Conservation (phyloP, 1,140 invertebrate genomes). For the Fopius arisanus region DNA sequence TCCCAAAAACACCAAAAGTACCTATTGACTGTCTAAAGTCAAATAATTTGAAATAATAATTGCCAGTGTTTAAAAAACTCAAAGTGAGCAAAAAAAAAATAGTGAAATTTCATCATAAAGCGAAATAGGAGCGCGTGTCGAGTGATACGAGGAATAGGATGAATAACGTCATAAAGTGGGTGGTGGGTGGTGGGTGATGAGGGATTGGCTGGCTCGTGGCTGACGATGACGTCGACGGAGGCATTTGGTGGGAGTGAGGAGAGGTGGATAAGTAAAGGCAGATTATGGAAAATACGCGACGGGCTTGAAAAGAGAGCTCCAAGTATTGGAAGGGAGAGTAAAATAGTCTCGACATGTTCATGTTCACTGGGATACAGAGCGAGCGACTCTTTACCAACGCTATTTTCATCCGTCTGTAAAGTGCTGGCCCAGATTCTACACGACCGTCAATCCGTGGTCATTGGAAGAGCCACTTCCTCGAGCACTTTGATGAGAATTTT, state of each 20-base stretch:
- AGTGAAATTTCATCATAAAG: too few species aligned
- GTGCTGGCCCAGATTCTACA: slow-evolving; percentile 56
- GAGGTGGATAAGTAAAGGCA: not conserved
- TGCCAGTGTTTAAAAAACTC: too few species aligned
- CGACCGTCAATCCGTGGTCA: slow-evolving; percentile 39
- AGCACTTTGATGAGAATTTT: not conserved
- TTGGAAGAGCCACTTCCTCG: slow-evolving; percentile 23
- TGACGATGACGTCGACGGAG: not conserved
- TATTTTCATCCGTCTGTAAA: slow-evolving; percentile 55
- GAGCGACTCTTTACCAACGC: slow-evolving; percentile 18
- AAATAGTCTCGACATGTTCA: not conserved
- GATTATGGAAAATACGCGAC: not conserved
- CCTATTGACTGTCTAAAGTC: too few species aligned
- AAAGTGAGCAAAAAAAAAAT: too few species aligned
- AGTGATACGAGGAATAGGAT: not conserved
- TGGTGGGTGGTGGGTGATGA: too few species aligned
- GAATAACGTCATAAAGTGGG: not conserved
- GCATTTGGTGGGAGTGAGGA: not conserved
- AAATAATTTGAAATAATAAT: too few species aligned
- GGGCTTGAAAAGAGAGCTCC: not conserved
- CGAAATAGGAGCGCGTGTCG: too few species aligned
- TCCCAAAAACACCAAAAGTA: too few species aligned
- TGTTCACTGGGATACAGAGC: too few species aligned
- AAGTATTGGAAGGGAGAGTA: not conserved
- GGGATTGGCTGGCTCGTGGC: too few species aligned